Percentiles rank a stretch among this genome's conserved stretches.
Evolutionary conservation across 2,888 invertebrate species (phyloP).

Genomic region (Seira sanloemensis): DNA sequence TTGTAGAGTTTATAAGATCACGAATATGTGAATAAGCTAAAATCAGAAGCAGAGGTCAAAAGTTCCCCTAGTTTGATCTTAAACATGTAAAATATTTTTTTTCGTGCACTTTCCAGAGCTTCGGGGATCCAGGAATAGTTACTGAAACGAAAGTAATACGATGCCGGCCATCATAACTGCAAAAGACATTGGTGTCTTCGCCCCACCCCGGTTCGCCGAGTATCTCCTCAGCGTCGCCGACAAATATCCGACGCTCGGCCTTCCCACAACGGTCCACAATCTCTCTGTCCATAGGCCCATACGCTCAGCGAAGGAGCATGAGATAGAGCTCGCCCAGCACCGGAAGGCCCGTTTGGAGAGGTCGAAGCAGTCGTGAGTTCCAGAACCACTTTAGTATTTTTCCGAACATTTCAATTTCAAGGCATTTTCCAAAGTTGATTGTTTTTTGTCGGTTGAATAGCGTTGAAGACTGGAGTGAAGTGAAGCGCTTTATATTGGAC

Average conservation of each 20-base stretch:
- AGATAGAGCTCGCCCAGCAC: constrained; percentile 45
- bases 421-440: neutral
- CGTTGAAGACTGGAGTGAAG: constrained; percentile 45
- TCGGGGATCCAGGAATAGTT: neutral
- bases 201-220: constrained; percentile 49
- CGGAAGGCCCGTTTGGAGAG: constrained; percentile 58
- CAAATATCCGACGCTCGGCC: constrained; percentile 31
- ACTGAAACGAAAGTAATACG: constrained; percentile 6
- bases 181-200: constrained; percentile 38
- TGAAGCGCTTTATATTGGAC: constrained; percentile 50
- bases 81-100: too few relatives aligned
- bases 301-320: constrained; percentile 44
- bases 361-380: constrained; percentile 35
- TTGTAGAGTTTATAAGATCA: too few relatives aligned
- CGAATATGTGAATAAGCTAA: too few relatives aligned
- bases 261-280: constrained; percentile 25
- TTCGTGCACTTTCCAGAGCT: neutral
- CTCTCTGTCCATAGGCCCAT: constrained; percentile 46
- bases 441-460: constrained; percentile 32
- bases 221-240: constrained; percentile 40
- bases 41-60: too few relatives aligned
- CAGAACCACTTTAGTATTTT: too few relatives aligned
- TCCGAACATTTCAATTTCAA: neutral
- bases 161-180: constrained; percentile 36
- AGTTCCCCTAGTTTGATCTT: too few relatives aligned